Base-by-base conservation (phyloP, 2,797 vertebrate species). In the Enteromius radiatus region DNA sequence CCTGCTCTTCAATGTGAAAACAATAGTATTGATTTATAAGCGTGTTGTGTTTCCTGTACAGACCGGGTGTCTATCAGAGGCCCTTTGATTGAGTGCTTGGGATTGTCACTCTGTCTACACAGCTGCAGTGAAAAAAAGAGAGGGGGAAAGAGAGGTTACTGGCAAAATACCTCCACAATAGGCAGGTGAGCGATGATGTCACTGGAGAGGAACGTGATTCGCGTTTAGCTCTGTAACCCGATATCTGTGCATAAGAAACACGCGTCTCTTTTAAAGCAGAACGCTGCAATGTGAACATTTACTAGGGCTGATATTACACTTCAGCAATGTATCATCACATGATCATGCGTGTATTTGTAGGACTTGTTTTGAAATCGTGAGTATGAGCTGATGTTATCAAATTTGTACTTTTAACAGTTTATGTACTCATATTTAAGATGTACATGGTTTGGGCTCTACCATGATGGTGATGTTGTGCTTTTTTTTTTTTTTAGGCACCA, bases 11-110 rank as follows among this genome's bases (percentile, higher is more conserved):
- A 91, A 90, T 87, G 89, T 86, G 82, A 89, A 92, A 93, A 92
- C 90, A 93, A 93, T 89, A 91, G 88, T 89, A 92, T 89, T 90
- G 90, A 93, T 93, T 92, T 90, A 91, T 88, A 88, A 88, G 89
- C 85, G 87, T 87, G 90, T 87, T 92, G 88, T 93, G 89, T 91
- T 92, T 93, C 90, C 92, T 90, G 90, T 91, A 90, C 87, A 93
- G 89, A 92, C 91, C 90, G 86, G 84, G 85, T 86, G 89, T 91
- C 91, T 92, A 89, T 92, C 87, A 90, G 85, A 88, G 86, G 83
- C 80, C 86, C 86, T 89, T 91, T 89, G 88, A 90, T 90, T 87
- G 88, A 90, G 82, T 88, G 89, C 86, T 87, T 80, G 84, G 89
- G 88, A 91, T 91, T 93, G 90, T 90, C 88, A 83, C 88, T 88